Percentiles rank a stretch among this genome's conserved stretches.
Conservation (phyloP, 2,888 invertebrate species). For the Dusona sp. region DNA sequence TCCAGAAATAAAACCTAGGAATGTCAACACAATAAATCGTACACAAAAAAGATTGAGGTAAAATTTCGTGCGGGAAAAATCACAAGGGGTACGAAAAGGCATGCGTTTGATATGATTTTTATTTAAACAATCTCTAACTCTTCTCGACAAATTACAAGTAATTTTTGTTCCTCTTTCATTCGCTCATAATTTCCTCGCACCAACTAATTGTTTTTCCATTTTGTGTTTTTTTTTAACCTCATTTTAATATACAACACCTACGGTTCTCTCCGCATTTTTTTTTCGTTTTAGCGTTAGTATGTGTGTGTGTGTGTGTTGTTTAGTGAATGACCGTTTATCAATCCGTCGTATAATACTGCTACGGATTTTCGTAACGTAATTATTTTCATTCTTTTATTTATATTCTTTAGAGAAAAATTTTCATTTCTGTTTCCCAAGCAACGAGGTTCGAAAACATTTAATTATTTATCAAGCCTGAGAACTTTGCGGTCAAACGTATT, state of each 20-base stretch:
- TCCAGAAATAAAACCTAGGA: background rate
- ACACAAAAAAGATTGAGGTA: background rate
- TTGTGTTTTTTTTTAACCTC: conserved; percentile 48
- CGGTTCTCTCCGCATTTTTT: conserved; percentile 66
- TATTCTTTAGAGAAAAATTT: background rate
- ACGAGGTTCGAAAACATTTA: conserved; percentile 6
- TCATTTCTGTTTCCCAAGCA: conserved; percentile 39
- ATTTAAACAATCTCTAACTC: conserved; percentile 80
- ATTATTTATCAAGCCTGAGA: conserved; percentile 32
- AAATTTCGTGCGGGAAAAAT: conserved; percentile 40
- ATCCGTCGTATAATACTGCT: conserved; percentile 73
- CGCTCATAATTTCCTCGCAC: conserved; percentile 76
- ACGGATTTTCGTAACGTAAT: conserved; percentile 64
- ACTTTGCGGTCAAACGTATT: conserved; percentile 13
- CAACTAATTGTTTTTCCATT: conserved; percentile 75
- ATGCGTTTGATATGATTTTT: conserved; percentile 77
- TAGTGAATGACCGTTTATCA: conserved; percentile 51
- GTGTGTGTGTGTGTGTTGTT: conserved; percentile 55
- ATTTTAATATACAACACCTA: conserved; percentile 76
- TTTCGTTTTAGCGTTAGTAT: conserved; percentile 23
- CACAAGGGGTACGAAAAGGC: conserved; percentile 17
- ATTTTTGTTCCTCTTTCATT: conserved; percentile 61
- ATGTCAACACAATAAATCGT: background rate
- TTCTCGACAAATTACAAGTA: conserved; percentile 79
- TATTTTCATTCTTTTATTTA: background rate